A percentile compares a stretch with the other conserved stretches of the same genome.
These are phyloP conservation scores for Drosophila neutralis DNA, from an alignment of 2,888 invertebrate genomes.

Conservation along the genomic window DNA sequence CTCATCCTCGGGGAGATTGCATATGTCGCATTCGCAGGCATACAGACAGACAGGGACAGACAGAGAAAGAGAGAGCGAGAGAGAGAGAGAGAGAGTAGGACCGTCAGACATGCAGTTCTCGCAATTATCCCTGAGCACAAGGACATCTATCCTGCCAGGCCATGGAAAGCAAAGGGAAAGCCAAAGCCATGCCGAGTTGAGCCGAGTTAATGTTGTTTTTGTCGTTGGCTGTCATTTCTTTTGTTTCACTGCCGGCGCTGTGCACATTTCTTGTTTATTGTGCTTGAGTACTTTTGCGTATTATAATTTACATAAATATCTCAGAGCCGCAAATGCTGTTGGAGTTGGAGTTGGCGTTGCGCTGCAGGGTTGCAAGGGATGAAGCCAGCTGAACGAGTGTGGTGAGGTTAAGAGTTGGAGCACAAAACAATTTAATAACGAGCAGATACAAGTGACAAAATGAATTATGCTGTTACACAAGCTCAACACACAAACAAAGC, in stretches of 20 bases:
- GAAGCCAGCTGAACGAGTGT: conserved; percentile 28
- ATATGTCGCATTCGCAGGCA: conserved; percentile 34
- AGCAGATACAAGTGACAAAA: conserved; percentile 78
- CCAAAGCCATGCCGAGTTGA: conserved; percentile 30
- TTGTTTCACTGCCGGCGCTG: conserved; percentile 58
- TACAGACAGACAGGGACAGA: not conserved
- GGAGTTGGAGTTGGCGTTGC: not conserved
- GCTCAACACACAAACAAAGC: conserved; percentile 37
- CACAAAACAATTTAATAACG: conserved; percentile 76
- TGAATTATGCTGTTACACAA: conserved; percentile 77
- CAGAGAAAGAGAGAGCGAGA: not conserved
- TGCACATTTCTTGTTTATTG: conserved; percentile 76
- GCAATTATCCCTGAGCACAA: conserved; percentile 49
- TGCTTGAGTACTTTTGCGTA: conserved; percentile 74
- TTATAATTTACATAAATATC: conserved; percentile 80
- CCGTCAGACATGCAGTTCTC: conserved; percentile 44
- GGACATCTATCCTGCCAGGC: conserved; percentile 43
- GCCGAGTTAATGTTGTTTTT: conserved; percentile 58
- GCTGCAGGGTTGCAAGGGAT: conserved; percentile 2
- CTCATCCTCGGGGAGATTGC: conserved; percentile 20
- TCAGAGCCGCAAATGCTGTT: conserved; percentile 10
- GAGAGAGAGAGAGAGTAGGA: conserved; percentile 2
- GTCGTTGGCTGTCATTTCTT: conserved; percentile 46
- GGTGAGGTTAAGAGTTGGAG: conserved; percentile 58
- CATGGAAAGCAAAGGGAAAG: conserved; percentile 7